Evolutionary conservation across 1,140 invertebrate genomes (phyloP).

Genomic region (Plodia interpunctella): DNA sequence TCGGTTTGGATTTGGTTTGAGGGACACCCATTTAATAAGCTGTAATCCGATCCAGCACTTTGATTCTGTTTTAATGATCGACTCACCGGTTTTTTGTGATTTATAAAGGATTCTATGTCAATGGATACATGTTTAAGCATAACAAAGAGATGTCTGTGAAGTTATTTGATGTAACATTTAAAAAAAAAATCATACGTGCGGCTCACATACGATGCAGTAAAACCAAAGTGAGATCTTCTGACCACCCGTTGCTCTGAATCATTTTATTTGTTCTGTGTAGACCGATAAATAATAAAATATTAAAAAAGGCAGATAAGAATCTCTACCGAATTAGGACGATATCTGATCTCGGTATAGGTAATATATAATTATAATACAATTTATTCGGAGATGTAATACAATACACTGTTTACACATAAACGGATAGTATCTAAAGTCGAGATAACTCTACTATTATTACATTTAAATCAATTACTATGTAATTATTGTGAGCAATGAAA

Average conservation of each 20-base stretch:
- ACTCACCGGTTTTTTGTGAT: constrained; percentile 14
- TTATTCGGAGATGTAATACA: constrained; percentile 24
- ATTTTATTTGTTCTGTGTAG: not conserved
- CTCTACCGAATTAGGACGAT: not conserved
- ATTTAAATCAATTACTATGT: constrained; percentile 70
- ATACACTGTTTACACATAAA: constrained; percentile 56
- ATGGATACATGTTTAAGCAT: constrained; percentile 13
- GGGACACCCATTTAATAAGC: constrained; percentile 47
- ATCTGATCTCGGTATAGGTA: not conserved
- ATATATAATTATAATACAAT: constrained; percentile 5
- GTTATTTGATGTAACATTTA: not conserved
- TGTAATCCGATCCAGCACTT: constrained; percentile 48
- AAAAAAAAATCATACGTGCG: not conserved
- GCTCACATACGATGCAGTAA: no score
- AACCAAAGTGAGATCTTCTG: not conserved
- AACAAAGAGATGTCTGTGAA: not conserved
- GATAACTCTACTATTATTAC: constrained; percentile 53
- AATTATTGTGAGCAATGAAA: constrained; percentile 48
- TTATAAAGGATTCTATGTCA: constrained; percentile 12
- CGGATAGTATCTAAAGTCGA: constrained; percentile 33
- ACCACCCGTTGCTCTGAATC: not conserved
- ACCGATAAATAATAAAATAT: not conserved
- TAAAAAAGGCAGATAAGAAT: constrained; percentile 9
- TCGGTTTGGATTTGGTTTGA: constrained; percentile 33
- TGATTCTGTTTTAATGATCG: constrained; percentile 24